Base-by-base conservation (phyloP, 2,888 invertebrate species). In the Trypoxylon attenuatum region DNA sequence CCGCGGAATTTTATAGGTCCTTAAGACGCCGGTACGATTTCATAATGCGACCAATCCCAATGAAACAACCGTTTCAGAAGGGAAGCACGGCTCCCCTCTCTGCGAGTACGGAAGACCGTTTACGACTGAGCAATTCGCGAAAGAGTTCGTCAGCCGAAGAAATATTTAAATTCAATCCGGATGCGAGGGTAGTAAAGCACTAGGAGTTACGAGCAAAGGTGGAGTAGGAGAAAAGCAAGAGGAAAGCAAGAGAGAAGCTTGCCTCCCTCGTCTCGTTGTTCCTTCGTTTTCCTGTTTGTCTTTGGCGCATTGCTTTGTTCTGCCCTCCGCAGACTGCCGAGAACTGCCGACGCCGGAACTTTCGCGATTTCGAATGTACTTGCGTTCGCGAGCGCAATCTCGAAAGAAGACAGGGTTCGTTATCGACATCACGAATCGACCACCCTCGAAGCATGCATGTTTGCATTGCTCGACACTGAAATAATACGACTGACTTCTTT, bases 131-230 rank as follows among this genome's bases (percentile, higher is more conserved):
- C 71, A 66, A 74, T 71, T 71, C 69, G 76, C 56, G 59, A 65
- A 71, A 71, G 71, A 73, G 71, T 79, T 77, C 60, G 78, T 72
- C 71, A 66, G 63, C 29, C 63, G 55, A 61, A 69, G 72, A 72
- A 77, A 75, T 75, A 76, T 76, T 76, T 78, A 75, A 76, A 76
- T 78, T 76, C 76, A 76, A 76, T 78, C 68, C 66, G 73, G 57
- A 68, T 53, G 55, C 66, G 46, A 59, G 59, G 49, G 62, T 55
- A 67, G 60, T 69, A 71, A 73, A 69, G 65, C 66, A 65, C 49
- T 59, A 46, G 50, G 38, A 33, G 13, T 33, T 13, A 33, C 33
- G 33, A 33, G 33, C 5, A 13, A 33, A 13, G 13, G 33, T n/a
- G n/a, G n/a, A n/a, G n/a, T n/a, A n/a, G n/a, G n/a, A n/a, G n/a